Percentiles rank a stretch among this genome's conserved stretches.
These are phyloP conservation scores for Steinernema feltiae DNA, from an alignment of 1,140 invertebrate species.

Conservation along the genomic window DNA sequence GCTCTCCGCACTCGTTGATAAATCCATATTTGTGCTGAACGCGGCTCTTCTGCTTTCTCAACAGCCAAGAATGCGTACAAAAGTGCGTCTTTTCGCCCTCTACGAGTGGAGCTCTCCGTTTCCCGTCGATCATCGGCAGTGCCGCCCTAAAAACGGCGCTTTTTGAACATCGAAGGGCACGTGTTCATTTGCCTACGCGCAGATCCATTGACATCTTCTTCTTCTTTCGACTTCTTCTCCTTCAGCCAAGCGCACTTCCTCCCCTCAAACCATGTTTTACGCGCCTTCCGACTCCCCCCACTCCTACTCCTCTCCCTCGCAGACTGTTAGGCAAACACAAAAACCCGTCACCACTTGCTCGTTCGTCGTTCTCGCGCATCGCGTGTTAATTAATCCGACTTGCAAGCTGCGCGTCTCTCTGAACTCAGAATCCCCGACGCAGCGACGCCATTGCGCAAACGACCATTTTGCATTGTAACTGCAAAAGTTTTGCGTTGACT, in stretches of 20 bases:
- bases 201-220: not conserved
- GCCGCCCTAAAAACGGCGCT: not conserved
- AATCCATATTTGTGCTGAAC: too few species aligned
- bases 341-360: not conserved
- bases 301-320: not conserved
- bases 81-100: not conserved
- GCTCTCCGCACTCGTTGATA: not conserved
- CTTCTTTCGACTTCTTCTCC: not conserved
- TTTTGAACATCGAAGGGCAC: conserved; percentile 3
- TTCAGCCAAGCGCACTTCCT: not conserved
- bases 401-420: not conserved
- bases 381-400: conserved; percentile 12
- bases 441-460: not conserved
- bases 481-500: too few species aligned
- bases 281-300: not conserved
- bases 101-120: not conserved
- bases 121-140: not conserved
- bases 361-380: not conserved
- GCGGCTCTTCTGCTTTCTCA: too few species aligned
- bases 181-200: not conserved
- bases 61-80: too few species aligned
- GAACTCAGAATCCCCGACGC: not conserved
- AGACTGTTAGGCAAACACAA: conserved; percentile 7
- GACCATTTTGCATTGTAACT: not conserved
- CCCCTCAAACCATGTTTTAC: not conserved